phyloP scores from a whole-genome alignment of 1,140 invertebrate species.

The Eufriesea mexicana region DNA sequence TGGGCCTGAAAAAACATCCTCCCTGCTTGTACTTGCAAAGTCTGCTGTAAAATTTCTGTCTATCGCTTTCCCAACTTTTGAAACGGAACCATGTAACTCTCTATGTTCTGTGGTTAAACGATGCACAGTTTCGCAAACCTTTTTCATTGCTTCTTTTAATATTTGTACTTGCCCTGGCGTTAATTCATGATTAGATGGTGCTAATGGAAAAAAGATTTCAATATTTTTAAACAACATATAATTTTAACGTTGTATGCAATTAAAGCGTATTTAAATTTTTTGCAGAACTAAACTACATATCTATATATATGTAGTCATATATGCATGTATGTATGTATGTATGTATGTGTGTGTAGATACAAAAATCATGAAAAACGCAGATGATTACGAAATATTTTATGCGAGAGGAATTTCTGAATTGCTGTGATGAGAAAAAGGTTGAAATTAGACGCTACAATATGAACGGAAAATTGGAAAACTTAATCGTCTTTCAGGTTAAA shows the following conservation, averaged over 20 bases:
- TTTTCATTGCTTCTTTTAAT: slow-evolving; percentile 86
- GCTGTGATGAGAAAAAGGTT: not conserved
- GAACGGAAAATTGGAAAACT: not conserved
- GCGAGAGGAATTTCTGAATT: not conserved
- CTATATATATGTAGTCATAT: too few relatives aligned
- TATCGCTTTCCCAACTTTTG: slow-evolving; percentile 97
- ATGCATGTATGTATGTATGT: too few relatives aligned
- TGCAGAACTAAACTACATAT: not conserved
- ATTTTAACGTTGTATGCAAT: not conserved
- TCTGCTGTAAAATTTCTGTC: slow-evolving; percentile 97
- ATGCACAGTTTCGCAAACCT: slow-evolving; percentile 89
- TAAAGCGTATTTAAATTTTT: not conserved
- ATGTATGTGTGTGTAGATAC: too few relatives aligned
- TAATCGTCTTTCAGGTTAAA: not conserved
- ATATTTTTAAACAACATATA: not conserved
- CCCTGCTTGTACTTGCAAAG: slow-evolving; percentile 93
- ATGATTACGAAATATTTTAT: not conserved
- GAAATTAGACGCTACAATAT: not conserved
- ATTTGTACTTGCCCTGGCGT: slow-evolving; percentile 86
- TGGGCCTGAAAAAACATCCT: slow-evolving; percentile 91
- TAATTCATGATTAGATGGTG: slow-evolving; percentile 85
- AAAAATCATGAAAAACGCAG: not conserved
- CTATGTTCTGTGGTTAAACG: slow-evolving; percentile 90
- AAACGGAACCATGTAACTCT: slow-evolving; percentile 93
- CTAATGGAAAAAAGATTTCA: slow-evolving; percentile 79